These are phyloP conservation scores for Byasa hedistus DNA, from an alignment of 2,888 invertebrate genomes.

Conservation along the genomic window DNA sequence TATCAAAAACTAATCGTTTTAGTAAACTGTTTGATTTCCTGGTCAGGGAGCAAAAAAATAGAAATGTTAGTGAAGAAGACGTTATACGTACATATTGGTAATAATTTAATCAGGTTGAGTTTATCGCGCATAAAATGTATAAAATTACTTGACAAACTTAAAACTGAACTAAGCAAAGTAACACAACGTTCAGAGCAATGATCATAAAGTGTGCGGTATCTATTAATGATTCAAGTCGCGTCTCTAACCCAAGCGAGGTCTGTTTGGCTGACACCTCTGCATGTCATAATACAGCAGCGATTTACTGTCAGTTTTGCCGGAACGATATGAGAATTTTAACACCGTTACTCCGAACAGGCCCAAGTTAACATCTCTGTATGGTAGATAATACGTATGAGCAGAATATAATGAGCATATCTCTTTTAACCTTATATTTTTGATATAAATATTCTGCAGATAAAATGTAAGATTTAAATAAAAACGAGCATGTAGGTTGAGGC, in stretches of 20 bases:
- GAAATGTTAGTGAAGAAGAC: neutral
- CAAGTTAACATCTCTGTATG: neutral
- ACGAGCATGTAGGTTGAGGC: no score
- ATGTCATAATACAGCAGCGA: slow-evolving; percentile 59
- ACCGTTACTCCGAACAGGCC: slow-evolving; percentile 30
- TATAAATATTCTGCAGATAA: no score
- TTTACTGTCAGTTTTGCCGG: slow-evolving; percentile 53
- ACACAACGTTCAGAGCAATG: slow-evolving; percentile 10
- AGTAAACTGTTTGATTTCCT: neutral
- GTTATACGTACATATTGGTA: neutral
- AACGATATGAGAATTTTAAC: slow-evolving; percentile 37
- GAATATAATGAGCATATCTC: neutral
- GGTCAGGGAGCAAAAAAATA: no score
- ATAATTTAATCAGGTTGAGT: neutral
- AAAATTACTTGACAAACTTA: neutral
- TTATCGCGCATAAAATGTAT: neutral
- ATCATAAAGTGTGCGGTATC: slow-evolving; percentile 24
- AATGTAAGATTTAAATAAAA: no score
- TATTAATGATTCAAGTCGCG: slow-evolving; percentile 59
- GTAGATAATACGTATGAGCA: neutral
- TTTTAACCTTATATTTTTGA: no score
- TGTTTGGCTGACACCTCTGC: slow-evolving; percentile 58
- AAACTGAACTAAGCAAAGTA: neutral
- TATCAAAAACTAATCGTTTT: neutral
- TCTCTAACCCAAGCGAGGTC: slow-evolving; percentile 60